Evolutionary conservation across 2,113 vertebrate species (phyloP).

Genomic region (Entomyzon cyanotis): DNA sequence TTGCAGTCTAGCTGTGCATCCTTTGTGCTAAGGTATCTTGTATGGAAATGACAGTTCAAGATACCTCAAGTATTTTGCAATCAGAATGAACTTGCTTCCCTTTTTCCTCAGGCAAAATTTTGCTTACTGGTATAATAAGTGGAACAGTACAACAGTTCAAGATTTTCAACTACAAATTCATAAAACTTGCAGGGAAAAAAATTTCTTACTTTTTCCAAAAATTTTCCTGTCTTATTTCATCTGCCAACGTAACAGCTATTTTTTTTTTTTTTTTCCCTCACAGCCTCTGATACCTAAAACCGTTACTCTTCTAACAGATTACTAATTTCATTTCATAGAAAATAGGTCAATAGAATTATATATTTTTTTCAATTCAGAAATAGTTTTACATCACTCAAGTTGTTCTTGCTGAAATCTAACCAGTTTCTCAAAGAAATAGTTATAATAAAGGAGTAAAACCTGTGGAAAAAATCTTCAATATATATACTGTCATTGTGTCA

Average conservation of each 20-base stretch:
- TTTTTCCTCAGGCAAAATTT: background rate
- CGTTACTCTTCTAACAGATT: background rate
- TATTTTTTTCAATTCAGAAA: background rate
- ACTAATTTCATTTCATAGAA: background rate
- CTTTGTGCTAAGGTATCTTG: background rate
- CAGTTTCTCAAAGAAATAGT: background rate
- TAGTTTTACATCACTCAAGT: background rate
- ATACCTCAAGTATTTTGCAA: background rate
- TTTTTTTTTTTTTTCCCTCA: background rate
- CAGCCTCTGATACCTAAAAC: background rate
- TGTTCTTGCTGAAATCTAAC: background rate
- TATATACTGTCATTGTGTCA: background rate
- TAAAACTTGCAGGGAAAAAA: background rate
- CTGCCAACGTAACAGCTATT: background rate
- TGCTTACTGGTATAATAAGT: background rate
- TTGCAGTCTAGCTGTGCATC: background rate
- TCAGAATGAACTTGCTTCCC: background rate
- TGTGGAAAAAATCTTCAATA: background rate
- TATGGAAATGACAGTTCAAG: background rate
- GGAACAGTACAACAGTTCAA: background rate
- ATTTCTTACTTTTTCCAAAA: background rate
- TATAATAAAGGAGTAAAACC: background rate
- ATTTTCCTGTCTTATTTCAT: background rate
- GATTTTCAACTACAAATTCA: background rate
- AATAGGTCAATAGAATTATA: background rate